Conservation (phyloP, 2,797 vertebrate species). For the Sylvilagus floridanus region DNA sequence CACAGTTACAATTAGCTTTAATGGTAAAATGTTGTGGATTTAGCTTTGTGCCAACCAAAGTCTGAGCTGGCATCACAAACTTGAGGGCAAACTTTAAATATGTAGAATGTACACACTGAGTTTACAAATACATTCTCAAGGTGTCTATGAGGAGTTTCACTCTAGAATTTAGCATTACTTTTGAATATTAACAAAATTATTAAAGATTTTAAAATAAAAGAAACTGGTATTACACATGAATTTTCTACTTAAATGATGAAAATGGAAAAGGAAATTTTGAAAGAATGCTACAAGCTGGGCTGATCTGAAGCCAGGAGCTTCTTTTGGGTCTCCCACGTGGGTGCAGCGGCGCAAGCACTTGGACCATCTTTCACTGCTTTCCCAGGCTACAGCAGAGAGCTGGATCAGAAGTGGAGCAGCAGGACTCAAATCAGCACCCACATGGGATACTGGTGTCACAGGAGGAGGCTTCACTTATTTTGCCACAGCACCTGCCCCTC, state of each 20-base stretch:
- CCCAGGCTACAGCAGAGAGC: too few relatives aligned
- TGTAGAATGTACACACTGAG: neutral
- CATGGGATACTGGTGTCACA: too few relatives aligned
- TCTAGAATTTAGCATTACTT: slow-evolving; percentile 31
- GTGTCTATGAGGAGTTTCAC: neutral
- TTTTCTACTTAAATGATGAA: slow-evolving; percentile 46
- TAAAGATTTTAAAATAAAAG: slow-evolving; percentile 35
- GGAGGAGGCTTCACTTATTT: too few relatives aligned
- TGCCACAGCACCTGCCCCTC: too few relatives aligned
- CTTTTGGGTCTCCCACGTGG: too few relatives aligned
- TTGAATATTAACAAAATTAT: slow-evolving; percentile 34
- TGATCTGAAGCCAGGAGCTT: too few relatives aligned
- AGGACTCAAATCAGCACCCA: too few relatives aligned
- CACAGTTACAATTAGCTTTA: slow-evolving; percentile 52
- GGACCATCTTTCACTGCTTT: too few relatives aligned
- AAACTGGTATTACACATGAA: neutral
- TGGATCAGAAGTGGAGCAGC: too few relatives aligned
- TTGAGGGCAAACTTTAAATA: neutral
- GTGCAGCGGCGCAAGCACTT: too few relatives aligned
- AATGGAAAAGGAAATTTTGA: slow-evolving; percentile 57
- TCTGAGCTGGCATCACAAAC: neutral
- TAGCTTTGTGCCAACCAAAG: neutral
- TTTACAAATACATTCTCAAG: slow-evolving; percentile 18
- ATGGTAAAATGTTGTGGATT: neutral
- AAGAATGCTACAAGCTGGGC: slow-evolving; percentile 17